Evolutionary conservation across 2,888 invertebrate species (phyloP).

Genomic region (Trichogramma evanescens): DNA sequence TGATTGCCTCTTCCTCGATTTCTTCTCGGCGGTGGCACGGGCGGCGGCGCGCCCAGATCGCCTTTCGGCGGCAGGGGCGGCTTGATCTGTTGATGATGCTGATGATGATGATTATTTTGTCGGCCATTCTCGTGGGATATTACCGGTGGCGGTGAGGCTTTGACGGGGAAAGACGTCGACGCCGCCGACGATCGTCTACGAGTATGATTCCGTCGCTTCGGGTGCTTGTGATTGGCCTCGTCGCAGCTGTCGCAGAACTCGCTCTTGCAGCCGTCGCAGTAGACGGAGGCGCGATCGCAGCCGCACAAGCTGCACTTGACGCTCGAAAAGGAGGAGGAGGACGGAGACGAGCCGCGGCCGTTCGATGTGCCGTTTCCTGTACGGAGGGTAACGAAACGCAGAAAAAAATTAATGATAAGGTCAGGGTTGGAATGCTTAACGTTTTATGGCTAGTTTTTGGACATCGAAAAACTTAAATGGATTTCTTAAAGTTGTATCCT

Average conservation of each 20-base stretch:
- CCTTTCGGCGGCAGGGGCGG: slow-evolving; percentile 68
- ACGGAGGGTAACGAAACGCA: background rate
- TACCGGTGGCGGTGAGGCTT: slow-evolving; percentile 13
- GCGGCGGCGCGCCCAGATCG: slow-evolving; percentile 51
- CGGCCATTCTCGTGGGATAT: slow-evolving; percentile 22
- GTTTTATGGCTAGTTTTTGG: no score
- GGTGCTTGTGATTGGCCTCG: slow-evolving; percentile 90
- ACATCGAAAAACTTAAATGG: no score
- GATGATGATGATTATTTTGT: background rate
- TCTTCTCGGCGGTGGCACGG: slow-evolving; percentile 59
- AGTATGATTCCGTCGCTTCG: slow-evolving; percentile 74
- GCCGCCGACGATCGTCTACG: slow-evolving; percentile 49
- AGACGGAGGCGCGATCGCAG: slow-evolving; percentile 70
- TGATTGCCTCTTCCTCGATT: slow-evolving; percentile 46
- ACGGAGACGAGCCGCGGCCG: slow-evolving; percentile 1
- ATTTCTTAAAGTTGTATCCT: no score
- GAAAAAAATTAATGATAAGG: no score
- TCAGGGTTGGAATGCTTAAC: no score
- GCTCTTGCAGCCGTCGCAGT: slow-evolving; percentile 78
- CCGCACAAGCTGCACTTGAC: slow-evolving; percentile 77
- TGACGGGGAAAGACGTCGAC: slow-evolving; percentile 38
- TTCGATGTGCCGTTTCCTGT: slow-evolving; percentile 11
- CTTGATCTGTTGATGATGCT: slow-evolving; percentile 28
- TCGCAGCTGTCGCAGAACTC: slow-evolving; percentile 87
- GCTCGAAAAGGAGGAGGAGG: background rate